Evolutionary conservation across 2,888 invertebrate genomes (phyloP).

Genomic region (Seira musarum): DNA sequence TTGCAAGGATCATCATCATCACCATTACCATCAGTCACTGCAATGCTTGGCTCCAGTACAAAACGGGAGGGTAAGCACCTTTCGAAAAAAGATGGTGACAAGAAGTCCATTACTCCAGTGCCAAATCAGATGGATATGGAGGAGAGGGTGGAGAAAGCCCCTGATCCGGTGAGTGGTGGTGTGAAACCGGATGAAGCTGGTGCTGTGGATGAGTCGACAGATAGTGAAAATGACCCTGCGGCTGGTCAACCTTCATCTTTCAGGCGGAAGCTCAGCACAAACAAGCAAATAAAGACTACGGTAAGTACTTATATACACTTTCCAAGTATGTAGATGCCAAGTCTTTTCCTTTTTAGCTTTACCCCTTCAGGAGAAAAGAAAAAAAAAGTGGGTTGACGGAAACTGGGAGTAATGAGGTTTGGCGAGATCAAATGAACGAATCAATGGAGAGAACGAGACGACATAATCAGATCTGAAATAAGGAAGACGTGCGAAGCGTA

Average conservation of each 20-base stretch:
- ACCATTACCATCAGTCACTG: neutral
- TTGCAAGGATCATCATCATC: neutral
- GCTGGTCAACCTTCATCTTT: slow-evolving; percentile 84
- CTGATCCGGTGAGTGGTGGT: slow-evolving; percentile 16
- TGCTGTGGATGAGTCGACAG: slow-evolving; percentile 78
- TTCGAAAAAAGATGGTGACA: slow-evolving; percentile 39
- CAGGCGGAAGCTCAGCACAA: slow-evolving; percentile 86
- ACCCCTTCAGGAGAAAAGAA: no score
- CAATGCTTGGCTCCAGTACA: slow-evolving; percentile 36
- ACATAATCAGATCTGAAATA: no score
- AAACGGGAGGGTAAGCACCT: slow-evolving; percentile 47
- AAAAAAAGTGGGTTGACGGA: no score
- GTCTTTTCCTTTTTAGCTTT: no score
- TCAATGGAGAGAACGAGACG: no score
- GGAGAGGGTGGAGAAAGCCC: slow-evolving; percentile 46
- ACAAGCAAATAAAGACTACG: slow-evolving; percentile 85
- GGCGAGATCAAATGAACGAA: no score
- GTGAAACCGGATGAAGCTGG: slow-evolving; percentile 19
- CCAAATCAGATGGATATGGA: slow-evolving; percentile 43
- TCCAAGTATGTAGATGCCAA: no score
- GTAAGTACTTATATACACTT: slow-evolving; percentile 75
- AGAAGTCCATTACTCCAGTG: slow-evolving; percentile 27
- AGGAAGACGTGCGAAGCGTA: no score
- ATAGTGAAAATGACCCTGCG: slow-evolving; percentile 80
- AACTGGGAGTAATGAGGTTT: no score